phyloP scores from a whole-genome alignment of 1,140 invertebrate genomes.

The Drosophila varians region DNA sequence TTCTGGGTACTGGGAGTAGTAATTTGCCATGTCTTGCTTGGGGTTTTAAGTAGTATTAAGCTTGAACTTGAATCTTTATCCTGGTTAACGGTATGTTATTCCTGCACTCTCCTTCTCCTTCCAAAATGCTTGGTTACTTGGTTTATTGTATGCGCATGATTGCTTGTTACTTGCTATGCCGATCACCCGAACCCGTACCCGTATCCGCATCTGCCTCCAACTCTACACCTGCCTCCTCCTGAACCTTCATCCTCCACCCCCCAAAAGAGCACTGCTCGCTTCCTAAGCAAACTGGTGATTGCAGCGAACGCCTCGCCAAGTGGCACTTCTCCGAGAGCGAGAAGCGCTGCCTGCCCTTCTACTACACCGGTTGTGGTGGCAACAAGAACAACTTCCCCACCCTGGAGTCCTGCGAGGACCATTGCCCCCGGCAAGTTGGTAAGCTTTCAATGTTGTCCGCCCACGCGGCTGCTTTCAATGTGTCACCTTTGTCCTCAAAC shows the following conservation, averaged over 20 bases:
- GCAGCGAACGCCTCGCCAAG: conserved; percentile 89
- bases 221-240: conserved; percentile 31
- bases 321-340: conserved; percentile 95
- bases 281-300: conserved; percentile 91
- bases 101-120: conserved; percentile 29
- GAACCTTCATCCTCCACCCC: conserved; percentile 12
- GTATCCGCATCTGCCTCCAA: conserved; percentile 10
- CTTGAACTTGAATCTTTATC: conserved; percentile 24
- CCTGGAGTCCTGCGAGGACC: conserved; percentile 90
- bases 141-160: conserved; percentile 65
- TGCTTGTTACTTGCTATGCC: conserved; percentile 59
- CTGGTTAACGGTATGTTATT: conserved; percentile 65
- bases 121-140: conserved; percentile 46
- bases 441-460: conserved; percentile 84
- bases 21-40: conserved; percentile 13
- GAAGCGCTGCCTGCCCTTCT: conserved; percentile 96
- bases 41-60: conserved; percentile 29
- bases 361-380: conserved; percentile 96
- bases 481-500: conserved; percentile 16
- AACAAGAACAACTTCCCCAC: conserved; percentile 94
- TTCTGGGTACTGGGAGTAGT: conserved; percentile 10
- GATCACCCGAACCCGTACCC: conserved; percentile 19
- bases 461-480: conserved; percentile 63
- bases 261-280: conserved; percentile 90
- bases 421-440: conserved; percentile 92